phyloP scores from a whole-genome alignment of 2,888 invertebrate genomes.

The Archips xylosteana region DNA sequence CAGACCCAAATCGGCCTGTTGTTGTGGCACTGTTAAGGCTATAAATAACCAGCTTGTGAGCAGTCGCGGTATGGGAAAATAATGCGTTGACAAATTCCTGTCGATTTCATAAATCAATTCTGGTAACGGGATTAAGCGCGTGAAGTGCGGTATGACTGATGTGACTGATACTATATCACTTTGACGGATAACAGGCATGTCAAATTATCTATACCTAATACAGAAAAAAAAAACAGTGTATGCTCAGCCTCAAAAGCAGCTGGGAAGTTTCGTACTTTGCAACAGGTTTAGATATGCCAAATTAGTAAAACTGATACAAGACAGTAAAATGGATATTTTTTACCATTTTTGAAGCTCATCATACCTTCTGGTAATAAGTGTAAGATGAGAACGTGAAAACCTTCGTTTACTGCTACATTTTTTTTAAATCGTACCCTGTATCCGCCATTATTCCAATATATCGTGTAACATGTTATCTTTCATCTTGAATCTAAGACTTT shows the following conservation, averaged over 20 bases:
- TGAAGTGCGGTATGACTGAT: background rate
- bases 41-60: background rate
- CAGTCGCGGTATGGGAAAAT: background rate
- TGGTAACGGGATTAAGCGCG: background rate
- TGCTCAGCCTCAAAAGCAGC: background rate
- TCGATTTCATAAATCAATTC: constrained; percentile 16
- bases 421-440: no score
- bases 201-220: background rate
- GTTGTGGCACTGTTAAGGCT: background rate
- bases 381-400: no score
- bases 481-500: no score
- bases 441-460: no score
- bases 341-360: no score
- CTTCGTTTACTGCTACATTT: no score
- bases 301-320: background rate
- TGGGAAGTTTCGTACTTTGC: background rate
- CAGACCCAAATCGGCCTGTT: background rate
- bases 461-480: no score
- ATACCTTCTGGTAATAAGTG: no score
- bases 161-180: background rate
- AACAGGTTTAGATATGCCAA: background rate
- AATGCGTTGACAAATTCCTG: constrained; percentile 3
- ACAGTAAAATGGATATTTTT: background rate
- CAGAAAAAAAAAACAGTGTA: background rate
- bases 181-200: background rate